Conservation (phyloP, 2,797 vertebrate species). For the Falco berigora region DNA sequence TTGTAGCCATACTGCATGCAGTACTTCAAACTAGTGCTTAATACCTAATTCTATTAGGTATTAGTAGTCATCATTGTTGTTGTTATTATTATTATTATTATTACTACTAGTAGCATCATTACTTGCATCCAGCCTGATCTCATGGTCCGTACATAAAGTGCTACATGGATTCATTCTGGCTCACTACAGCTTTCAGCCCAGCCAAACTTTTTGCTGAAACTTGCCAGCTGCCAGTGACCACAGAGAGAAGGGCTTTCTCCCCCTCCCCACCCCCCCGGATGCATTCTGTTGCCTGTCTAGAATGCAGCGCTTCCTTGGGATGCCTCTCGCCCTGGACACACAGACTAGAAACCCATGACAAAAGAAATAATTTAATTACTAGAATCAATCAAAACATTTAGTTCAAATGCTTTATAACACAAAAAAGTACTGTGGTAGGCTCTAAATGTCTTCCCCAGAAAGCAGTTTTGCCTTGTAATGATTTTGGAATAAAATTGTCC, state of each 20-base stretch:
- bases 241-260: neutral
- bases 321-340: neutral
- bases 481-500: neutral
- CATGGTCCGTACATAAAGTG: neutral
- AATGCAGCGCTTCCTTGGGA: neutral
- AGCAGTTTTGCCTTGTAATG: neutral
- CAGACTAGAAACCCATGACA: neutral
- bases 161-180: neutral
- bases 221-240: neutral
- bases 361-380: neutral
- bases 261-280: neutral
- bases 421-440: neutral
- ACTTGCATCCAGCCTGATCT: neutral
- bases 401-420: neutral
- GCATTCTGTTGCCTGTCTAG: neutral
- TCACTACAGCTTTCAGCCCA: neutral
- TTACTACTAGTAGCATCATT: neutral
- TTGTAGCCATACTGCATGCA: neutral
- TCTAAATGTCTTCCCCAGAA: neutral
- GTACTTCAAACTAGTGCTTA: neutral
- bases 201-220: neutral
- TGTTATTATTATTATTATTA: neutral
- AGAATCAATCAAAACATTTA: neutral
- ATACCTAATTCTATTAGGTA: neutral
- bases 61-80: neutral